Evolutionary conservation across 2,888 invertebrate species (phyloP).

Genomic region (Drosophila melanosoma): DNA sequence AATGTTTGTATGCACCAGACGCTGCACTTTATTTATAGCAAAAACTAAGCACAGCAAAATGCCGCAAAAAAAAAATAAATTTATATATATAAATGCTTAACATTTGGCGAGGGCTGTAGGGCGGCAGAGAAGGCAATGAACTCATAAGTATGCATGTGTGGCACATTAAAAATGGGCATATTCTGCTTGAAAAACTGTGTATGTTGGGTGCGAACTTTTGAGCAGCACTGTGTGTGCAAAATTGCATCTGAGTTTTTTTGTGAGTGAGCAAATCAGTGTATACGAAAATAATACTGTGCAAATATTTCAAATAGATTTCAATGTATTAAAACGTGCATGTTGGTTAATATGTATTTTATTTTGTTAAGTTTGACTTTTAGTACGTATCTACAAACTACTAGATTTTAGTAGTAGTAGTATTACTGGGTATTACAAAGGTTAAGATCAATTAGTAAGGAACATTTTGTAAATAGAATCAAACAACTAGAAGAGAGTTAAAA

Average conservation of each 20-base stretch:
- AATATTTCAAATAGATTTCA: slow-evolving; percentile 45
- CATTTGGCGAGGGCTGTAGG: slow-evolving; percentile 51
- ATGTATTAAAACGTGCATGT: slow-evolving; percentile 74
- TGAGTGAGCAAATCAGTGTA: slow-evolving; percentile 27
- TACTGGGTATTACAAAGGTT: slow-evolving; percentile 60
- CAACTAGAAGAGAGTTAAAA: slow-evolving; percentile 12
- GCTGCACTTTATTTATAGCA: slow-evolving; percentile 62
- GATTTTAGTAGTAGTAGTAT: slow-evolving; percentile 36
- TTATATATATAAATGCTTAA: slow-evolving; percentile 14
- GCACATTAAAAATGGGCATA: slow-evolving; percentile 50
- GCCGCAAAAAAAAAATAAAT: slow-evolving; percentile 26
- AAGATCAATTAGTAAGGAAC: slow-evolving; percentile 78
- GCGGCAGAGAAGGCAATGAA: slow-evolving; percentile 72
- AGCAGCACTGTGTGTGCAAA: slow-evolving; percentile 61
- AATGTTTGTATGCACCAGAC: slow-evolving; percentile 19
- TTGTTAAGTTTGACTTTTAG: slow-evolving; percentile 46
- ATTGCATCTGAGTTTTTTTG: slow-evolving; percentile 9
- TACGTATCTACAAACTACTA: slow-evolving; percentile 32
- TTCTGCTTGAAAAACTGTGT: slow-evolving; percentile 58
- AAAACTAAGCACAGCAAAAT: slow-evolving; percentile 31
- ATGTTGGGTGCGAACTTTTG: slow-evolving; percentile 44
- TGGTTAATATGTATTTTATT: slow-evolving; percentile 70
- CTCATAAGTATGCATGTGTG: slow-evolving; percentile 56
- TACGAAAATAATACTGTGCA: slow-evolving; percentile 57
- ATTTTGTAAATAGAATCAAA: slow-evolving; percentile 54